Percentiles rank a stretch among this genome's conserved stretches.
Conservation (phyloP, 2,888 invertebrate species). For the Alentia gelatinosa region DNA sequence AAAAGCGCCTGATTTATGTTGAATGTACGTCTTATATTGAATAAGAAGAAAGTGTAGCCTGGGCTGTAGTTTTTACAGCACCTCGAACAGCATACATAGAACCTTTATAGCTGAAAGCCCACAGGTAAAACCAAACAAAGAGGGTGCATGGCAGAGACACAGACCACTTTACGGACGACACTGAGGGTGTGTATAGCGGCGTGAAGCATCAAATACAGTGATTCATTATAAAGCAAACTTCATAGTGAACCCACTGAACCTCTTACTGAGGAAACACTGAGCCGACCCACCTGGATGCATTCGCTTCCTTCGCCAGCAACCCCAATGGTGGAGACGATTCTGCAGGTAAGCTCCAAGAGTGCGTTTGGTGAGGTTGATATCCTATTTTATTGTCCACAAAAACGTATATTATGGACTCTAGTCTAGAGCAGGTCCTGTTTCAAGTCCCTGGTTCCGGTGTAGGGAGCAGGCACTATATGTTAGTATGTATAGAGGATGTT, state of each 20-base stretch:
- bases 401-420: background rate
- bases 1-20: no score
- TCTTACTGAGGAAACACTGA: background rate
- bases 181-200: background rate
- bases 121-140: background rate
- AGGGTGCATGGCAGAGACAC: background rate
- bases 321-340: background rate
- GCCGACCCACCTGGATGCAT: background rate
- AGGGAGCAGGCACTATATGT: background rate
- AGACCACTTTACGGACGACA: background rate
- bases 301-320: background rate
- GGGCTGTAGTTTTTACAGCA: no score
- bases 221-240: conserved; percentile 11
- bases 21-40: background rate
- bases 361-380: background rate
- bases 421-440: background rate
- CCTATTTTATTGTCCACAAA: background rate
- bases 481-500: background rate
- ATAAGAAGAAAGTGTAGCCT: no score
- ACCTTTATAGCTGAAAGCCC: background rate
- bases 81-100: no score
- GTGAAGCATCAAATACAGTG: background rate
- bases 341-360: background rate
- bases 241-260: background rate
- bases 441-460: background rate